phyloP scores from a whole-genome alignment of 2,113 vertebrate genomes.

The Aramus guarauna region DNA sequence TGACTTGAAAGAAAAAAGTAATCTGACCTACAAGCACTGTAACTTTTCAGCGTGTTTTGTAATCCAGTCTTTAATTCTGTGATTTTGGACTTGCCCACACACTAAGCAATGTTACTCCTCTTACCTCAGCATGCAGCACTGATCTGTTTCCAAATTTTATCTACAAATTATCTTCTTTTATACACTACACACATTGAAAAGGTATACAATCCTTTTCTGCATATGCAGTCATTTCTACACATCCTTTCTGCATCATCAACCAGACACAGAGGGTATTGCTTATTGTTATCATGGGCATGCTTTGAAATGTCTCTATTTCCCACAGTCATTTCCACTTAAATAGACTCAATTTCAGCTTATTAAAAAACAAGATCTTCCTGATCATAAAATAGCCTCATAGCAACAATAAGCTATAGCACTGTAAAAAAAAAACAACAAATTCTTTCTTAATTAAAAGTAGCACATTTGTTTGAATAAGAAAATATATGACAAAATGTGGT shows the following conservation, averaged over 20 bases:
- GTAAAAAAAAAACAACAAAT: too few relatives aligned
- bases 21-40: background rate
- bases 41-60: background rate
- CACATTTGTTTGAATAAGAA: background rate
- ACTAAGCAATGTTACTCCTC: background rate
- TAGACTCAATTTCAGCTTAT: background rate
- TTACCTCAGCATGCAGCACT: background rate
- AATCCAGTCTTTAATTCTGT: background rate
- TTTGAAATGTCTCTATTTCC: background rate
- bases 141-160: background rate
- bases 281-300: background rate
- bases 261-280: background rate
- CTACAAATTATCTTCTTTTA: background rate
- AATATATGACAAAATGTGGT: background rate
- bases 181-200: background rate
- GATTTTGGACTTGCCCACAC: background rate
- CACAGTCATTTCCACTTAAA: background rate
- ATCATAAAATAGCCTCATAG: background rate
- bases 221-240: background rate
- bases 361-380: conserved; percentile 1
- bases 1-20: background rate
- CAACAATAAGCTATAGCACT: background rate
- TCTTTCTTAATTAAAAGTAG: background rate
- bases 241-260: background rate
- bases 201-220: background rate